phyloP scores from a whole-genome alignment of 2,797 vertebrate genomes.

The Decapterus maruadsi region DNA sequence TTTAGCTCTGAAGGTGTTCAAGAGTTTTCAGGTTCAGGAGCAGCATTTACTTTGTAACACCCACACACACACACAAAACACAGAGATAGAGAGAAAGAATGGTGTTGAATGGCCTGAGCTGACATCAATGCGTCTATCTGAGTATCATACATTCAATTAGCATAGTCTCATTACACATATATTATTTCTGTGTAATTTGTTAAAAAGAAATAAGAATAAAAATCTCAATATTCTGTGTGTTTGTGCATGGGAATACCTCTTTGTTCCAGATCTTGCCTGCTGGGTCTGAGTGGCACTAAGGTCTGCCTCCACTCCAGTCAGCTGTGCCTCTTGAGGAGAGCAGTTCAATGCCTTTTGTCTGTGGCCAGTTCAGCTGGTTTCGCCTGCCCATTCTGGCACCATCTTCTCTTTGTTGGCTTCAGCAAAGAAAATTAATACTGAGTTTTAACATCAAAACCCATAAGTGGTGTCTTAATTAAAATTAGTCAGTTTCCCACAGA shows the following conservation, averaged over 20 bases:
- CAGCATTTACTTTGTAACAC: too few species aligned
- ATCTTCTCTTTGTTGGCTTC: constrained; percentile 4
- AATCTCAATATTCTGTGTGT: background rate
- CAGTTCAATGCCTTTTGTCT: background rate
- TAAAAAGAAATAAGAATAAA: background rate
- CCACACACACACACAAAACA: background rate
- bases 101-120: background rate
- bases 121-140: too few species aligned
- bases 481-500: background rate
- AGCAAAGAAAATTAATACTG: background rate
- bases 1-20: background rate
- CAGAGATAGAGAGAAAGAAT: constrained; percentile 9
- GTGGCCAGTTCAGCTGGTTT: background rate
- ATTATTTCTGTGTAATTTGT: background rate
- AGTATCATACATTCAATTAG: background rate
- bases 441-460: background rate
- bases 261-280: background rate
- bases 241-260: background rate
- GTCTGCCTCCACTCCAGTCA: constrained; percentile 4
- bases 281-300: background rate
- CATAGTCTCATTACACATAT: background rate
- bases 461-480: background rate
- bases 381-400: constrained; percentile 4
- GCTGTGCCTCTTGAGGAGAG: background rate
- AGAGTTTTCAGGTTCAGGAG: constrained; percentile 1